These are phyloP conservation scores for Epistrophe eligans DNA, from an alignment of 2,888 invertebrate genomes.

Conservation along the genomic window DNA sequence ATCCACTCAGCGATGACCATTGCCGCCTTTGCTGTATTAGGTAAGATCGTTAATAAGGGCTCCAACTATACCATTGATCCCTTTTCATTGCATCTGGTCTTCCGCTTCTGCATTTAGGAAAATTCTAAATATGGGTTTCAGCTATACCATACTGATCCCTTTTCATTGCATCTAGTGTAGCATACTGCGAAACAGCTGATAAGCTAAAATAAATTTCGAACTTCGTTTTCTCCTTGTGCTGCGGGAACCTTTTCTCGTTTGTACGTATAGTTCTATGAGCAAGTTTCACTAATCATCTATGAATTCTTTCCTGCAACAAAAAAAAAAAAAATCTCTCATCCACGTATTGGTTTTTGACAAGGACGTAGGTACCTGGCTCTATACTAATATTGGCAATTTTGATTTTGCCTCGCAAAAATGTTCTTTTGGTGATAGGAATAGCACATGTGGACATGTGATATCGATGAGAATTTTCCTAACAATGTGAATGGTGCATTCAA, in stretches of 20 bases:
- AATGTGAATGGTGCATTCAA: conserved; percentile 21
- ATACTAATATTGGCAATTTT: conserved; percentile 12
- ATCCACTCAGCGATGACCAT: conserved; percentile 24
- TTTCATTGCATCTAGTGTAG: conserved; percentile 17
- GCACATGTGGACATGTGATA: background rate
- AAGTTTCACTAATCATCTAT: conserved; percentile 34
- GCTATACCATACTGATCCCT: conserved; percentile 15
- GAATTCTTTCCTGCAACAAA: background rate
- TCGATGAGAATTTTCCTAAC: background rate
- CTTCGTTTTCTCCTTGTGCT: background rate
- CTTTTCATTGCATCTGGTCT: conserved; percentile 11
- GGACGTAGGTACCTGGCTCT: conserved; percentile 16
- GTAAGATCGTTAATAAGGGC: too few species aligned
- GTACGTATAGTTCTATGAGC: background rate
- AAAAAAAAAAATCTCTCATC: background rate
- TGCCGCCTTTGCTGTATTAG: too few species aligned
- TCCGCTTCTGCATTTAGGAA: background rate
- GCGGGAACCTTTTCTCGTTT: background rate
- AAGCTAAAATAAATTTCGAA: conserved; percentile 49
- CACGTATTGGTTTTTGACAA: background rate
- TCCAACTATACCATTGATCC: conserved; percentile 7
- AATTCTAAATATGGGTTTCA: conserved; percentile 14
- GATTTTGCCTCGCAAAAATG: conserved; percentile 5
- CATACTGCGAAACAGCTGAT: conserved; percentile 48
- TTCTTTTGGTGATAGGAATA: conserved; percentile 5